Base-by-base conservation (phyloP, 2,888 invertebrate species). In the Perizoma flavofasciatum region DNA sequence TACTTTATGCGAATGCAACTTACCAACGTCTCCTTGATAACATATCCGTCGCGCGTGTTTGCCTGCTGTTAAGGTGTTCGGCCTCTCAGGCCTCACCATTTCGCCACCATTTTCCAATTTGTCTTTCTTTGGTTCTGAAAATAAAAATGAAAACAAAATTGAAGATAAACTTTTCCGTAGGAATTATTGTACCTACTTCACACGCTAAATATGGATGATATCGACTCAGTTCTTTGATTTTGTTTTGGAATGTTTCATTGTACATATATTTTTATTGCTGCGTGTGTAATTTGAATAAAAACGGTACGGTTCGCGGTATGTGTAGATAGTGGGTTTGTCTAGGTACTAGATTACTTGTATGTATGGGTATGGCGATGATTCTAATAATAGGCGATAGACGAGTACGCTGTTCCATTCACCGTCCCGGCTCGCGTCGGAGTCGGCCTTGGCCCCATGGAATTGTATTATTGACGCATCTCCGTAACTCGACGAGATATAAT, bases 51-150 rank as follows among this genome's bases (percentile, higher is more conserved):
- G 94, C 75, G 96, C 95, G 73, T 95, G 92, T 84, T 95, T 95
- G 73, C 95, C 95, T 70, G 95, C 95, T 71, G 95, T 95, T 83
- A 97, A 93, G 69, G 96, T 95, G 83, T 95, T 96, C 68, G 97
- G 97, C 79, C 97, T 93, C 90, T 96, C 96, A 63, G 96, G 94
- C 90, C 96, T 89, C 89, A 93, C 82, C 75, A 84, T 72, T 73
- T 89, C 89, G 70, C 86, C 89, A 76, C 94, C 94, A 81, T 89
- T 94, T 88, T 97, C 97, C 95, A 95, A 95, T 95, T 97, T 97
- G 93, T 97, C 97, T 95, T 97, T 97, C 94, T 96, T 96, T 95
- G 96, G 96, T 95, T 97, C 97, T 97, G 95, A 40, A 95, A 95
- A 80, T 69, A 85, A 62, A 56, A 37, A 37, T 22, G 4, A 55